These are phyloP conservation scores for Cydia splendana DNA, from an alignment of 1,140 invertebrate species.

Conservation along the genomic window DNA sequence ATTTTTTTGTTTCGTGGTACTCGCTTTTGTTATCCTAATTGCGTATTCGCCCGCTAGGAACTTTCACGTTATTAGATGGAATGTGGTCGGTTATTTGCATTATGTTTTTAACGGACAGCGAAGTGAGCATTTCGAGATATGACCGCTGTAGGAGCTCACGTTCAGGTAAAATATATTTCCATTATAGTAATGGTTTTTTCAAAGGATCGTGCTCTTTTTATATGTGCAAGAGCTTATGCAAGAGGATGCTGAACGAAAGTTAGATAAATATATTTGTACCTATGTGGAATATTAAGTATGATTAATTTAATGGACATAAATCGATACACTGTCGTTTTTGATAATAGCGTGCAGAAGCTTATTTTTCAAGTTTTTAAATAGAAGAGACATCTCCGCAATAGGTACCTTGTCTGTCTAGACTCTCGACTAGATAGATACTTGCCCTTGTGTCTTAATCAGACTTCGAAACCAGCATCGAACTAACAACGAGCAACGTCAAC, in stretches of 20 bases:
- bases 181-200: constrained; percentile 25
- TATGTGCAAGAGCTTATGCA: constrained; percentile 13
- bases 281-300: neutral
- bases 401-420: neutral
- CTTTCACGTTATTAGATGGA: constrained; percentile 38
- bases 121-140: constrained; percentile 25
- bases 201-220: constrained; percentile 27
- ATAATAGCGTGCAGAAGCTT: neutral
- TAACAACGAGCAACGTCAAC: constrained; percentile 1
- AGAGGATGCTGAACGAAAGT: constrained; percentile 1
- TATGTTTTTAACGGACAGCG: constrained; percentile 26
- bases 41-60: constrained; percentile 46
- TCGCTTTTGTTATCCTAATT: constrained; percentile 61
- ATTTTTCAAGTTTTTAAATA: neutral
- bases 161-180: constrained; percentile 20
- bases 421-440: neutral
- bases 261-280: neutral
- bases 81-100: constrained; percentile 33
- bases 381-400: neutral
- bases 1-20: constrained; percentile 49
- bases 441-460: neutral
- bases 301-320: constrained; percentile 20
- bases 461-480: neutral
- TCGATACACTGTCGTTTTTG: constrained; percentile 6
- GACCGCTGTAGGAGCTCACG: neutral